Percentiles rank a stretch among this genome's conserved stretches.
Evolutionary conservation across 2,888 invertebrate species (phyloP).

Genomic region (Orchesella flavescens): DNA sequence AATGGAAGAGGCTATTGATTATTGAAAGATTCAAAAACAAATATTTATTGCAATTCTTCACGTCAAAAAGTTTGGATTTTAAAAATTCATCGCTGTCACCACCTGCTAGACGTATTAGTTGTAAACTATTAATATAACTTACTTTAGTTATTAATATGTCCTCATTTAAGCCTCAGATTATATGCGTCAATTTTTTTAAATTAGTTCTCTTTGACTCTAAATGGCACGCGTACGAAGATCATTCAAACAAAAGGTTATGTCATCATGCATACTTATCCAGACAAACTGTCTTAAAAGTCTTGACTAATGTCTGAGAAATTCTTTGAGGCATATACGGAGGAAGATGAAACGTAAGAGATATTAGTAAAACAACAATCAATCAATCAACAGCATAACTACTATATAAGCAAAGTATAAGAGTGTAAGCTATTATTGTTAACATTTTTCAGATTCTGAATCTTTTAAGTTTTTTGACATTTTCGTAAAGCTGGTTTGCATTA

Average conservation of each 20-base stretch:
- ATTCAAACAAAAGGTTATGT: conserved; percentile 22
- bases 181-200: conserved; percentile 26
- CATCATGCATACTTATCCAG: conserved; percentile 43
- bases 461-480: no score
- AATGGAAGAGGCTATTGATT: conserved; percentile 31
- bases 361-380: neutral
- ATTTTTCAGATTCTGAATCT: no score
- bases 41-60: conserved; percentile 60
- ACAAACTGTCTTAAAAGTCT: conserved; percentile 57
- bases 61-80: conserved; percentile 66
- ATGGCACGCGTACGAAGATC: conserved; percentile 50
- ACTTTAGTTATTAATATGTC: conserved; percentile 9
- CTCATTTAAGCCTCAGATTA: conserved; percentile 36
- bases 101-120: neutral
- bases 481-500: no score
- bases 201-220: conserved; percentile 42
- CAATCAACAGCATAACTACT: neutral
- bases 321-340: conserved; percentile 25
- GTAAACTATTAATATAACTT: neutral
- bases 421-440: no score
- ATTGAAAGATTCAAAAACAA: conserved; percentile 20
- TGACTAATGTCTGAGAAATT: conserved; percentile 38
- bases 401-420: neutral
- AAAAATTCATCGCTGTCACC: conserved; percentile 22
- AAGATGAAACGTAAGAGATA: conserved; percentile 23